Evolutionary conservation across 2,797 vertebrate genomes (phyloP).

Genomic region (Lepidocolaptes lacrymiger): DNA sequence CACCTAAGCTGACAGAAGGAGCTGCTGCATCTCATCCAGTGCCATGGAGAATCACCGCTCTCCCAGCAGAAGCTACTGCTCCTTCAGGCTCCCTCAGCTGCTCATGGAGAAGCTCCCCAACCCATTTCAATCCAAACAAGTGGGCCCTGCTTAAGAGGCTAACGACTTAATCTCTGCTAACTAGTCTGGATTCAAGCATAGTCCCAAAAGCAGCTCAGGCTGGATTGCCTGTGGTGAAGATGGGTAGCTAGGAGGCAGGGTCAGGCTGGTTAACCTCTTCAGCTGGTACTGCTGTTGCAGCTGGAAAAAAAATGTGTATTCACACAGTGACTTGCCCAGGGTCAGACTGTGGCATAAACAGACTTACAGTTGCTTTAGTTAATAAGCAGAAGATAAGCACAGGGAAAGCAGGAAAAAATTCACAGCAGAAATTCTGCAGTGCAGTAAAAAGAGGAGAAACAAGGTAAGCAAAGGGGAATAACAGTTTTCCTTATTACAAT

Average conservation of each 20-base stretch:
- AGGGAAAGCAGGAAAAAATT: background rate
- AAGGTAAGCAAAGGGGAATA: background rate
- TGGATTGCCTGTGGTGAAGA: background rate
- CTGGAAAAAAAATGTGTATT: background rate
- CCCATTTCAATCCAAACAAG: background rate
- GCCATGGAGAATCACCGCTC: accelerated
- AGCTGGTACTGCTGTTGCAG: background rate
- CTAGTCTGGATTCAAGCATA: background rate
- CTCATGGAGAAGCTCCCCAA: background rate
- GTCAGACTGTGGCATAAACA: background rate
- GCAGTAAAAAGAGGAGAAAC: background rate
- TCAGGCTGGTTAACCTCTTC: background rate
- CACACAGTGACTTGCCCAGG: background rate
- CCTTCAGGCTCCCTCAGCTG: background rate
- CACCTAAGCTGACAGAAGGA: background rate
- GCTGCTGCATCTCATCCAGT: background rate
- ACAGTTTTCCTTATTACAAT: background rate
- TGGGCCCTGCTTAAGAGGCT: background rate
- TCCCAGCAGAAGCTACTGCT: background rate
- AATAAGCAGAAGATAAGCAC: constrained; percentile 1
- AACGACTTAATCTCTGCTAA: background rate
- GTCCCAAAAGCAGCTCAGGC: background rate
- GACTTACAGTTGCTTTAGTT: background rate
- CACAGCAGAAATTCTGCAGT: background rate
- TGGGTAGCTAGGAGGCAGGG: background rate